phyloP scores from a whole-genome alignment of 1,140 invertebrate genomes.

The Brachionus asplanchnoidis region DNA sequence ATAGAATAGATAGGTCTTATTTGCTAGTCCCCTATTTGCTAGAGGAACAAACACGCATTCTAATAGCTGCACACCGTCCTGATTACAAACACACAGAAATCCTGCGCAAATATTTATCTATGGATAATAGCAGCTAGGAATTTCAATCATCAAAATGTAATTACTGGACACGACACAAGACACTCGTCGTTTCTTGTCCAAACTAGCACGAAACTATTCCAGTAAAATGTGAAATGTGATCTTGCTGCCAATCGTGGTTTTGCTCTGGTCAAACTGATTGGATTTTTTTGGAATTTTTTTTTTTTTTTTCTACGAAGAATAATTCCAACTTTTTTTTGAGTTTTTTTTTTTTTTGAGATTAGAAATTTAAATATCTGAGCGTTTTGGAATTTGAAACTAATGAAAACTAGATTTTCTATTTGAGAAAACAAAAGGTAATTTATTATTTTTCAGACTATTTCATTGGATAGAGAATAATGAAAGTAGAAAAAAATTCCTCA shows the following conservation, averaged over 20 bases:
- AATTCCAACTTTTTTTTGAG: neutral
- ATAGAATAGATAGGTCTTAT: neutral
- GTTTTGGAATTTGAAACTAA: constrained; percentile 31
- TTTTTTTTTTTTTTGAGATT: neutral
- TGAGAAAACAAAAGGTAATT: constrained; percentile 15
- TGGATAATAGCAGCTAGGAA: neutral
- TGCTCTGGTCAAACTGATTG: neutral
- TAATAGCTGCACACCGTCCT: neutral
- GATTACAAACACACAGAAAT: constrained; percentile 12
- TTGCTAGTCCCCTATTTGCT: neutral
- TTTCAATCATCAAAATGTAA: constrained; percentile 11
- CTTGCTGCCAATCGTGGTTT: too few relatives aligned
- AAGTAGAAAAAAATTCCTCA: neutral
- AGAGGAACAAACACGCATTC: constrained; percentile 1
- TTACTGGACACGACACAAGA: neutral
- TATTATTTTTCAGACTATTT: constrained; percentile 29
- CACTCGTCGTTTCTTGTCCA: neutral
- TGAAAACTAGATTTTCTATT: constrained; percentile 21
- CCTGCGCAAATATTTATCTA: constrained; percentile 7
- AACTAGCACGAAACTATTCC: constrained; percentile 6
- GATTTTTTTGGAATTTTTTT: neutral
- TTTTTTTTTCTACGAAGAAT: neutral
- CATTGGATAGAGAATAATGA: neutral
- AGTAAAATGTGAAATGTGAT: too few relatives aligned
- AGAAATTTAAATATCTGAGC: constrained; percentile 29